phyloP scores from a whole-genome alignment of 2,113 vertebrate species.

The Piprites chloris region DNA sequence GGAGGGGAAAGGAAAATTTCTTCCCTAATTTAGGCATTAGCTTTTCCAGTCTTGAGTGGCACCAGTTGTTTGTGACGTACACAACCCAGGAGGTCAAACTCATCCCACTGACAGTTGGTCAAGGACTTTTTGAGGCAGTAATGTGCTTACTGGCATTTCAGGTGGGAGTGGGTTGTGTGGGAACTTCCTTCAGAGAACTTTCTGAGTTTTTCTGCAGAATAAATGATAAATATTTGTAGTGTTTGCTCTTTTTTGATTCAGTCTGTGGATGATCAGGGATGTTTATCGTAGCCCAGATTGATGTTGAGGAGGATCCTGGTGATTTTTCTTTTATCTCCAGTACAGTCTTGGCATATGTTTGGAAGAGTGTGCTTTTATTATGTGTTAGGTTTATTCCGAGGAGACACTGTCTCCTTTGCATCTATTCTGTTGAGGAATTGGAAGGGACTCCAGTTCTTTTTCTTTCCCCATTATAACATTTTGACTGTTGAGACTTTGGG shows the following conservation, averaged over 20 bases:
- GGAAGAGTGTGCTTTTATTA: background rate
- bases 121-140: background rate
- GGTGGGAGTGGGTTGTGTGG: background rate
- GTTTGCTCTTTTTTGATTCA: background rate
- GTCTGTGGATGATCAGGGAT: background rate
- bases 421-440: background rate
- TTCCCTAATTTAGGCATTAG: constrained; percentile 32
- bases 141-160: background rate
- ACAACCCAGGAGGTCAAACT: background rate
- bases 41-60: background rate
- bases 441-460: background rate
- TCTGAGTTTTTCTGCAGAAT: background rate
- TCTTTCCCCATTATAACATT: background rate
- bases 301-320: background rate
- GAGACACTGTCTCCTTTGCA: background rate
- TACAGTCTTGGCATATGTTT: background rate
- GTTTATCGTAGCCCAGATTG: background rate
- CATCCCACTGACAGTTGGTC: background rate
- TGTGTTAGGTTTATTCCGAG: background rate
- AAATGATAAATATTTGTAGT: background rate
- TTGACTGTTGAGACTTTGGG: background rate
- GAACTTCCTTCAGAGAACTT: background rate
- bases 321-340: background rate
- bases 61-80: background rate
- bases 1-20: background rate